Percentiles rank a stretch among this genome's conserved stretches.
phyloP scores from a whole-genome alignment of 1,140 invertebrate species.

The Eriosoma lanigerum region DNA sequence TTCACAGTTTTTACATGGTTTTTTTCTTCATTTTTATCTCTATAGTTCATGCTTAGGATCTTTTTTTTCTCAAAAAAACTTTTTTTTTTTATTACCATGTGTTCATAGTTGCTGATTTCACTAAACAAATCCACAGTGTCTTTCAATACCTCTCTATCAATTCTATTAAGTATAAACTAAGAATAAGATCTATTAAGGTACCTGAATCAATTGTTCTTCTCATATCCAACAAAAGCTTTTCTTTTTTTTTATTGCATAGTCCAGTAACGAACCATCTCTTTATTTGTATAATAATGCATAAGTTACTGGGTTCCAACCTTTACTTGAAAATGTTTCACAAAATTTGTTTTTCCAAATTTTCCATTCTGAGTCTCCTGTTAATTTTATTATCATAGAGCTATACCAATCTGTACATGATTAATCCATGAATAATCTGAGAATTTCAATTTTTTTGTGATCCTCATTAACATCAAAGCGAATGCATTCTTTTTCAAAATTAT shows the following conservation, averaged over 20 bases:
- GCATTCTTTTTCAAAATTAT: constrained; percentile 20
- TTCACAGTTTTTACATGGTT: too few species aligned
- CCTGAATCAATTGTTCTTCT: constrained; percentile 6
- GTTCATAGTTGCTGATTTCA: constrained; percentile 17
- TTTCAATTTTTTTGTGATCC: constrained; percentile 14
- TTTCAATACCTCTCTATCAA: constrained; percentile 14
- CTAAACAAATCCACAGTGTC: constrained; percentile 7
- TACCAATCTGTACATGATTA: constrained; percentile 31
- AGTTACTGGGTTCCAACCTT: constrained; percentile 11
- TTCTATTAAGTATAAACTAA: constrained; percentile 1
- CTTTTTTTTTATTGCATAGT: constrained; percentile 47
- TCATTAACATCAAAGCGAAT: not conserved
- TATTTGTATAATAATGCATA: constrained; percentile 32
- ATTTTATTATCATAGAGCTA: constrained; percentile 8
- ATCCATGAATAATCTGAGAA: constrained; percentile 17
- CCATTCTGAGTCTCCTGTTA: constrained; percentile 19
- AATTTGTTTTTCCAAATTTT: constrained; percentile 18
- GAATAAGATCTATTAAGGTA: constrained; percentile 38
- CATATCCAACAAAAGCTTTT: constrained; percentile 47
- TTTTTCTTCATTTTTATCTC: constrained; percentile 12
- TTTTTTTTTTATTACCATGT: constrained; percentile 15
- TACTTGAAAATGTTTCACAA: constrained; percentile 12
- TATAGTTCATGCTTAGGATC: not conserved
- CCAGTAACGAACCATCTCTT: constrained; percentile 27
- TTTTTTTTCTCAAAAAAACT: constrained; percentile 12